Conservation (phyloP, 2,113 vertebrate species). For the Neotoma lepida region DNA sequence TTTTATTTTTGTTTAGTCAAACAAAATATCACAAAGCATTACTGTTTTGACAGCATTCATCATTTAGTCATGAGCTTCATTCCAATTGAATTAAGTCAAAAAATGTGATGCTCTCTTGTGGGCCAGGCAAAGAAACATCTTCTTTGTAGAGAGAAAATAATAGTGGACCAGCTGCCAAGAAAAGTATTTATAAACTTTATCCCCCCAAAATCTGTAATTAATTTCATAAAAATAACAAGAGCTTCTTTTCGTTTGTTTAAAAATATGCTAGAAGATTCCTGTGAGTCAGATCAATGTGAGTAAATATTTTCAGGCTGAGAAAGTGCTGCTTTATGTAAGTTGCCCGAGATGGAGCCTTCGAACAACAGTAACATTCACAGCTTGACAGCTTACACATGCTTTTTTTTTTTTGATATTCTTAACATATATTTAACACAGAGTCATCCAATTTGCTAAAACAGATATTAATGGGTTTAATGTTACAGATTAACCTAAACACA, state of each 20-base stretch:
- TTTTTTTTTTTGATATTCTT: not conserved
- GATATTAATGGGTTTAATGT: too few species aligned
- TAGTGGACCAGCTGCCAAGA: conserved; percentile 9
- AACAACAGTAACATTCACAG: not conserved
- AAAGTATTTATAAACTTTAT: conserved; percentile 6
- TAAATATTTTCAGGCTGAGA: conserved; percentile 41
- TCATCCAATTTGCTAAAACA: too few species aligned
- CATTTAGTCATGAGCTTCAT: not conserved
- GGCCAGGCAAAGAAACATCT: not conserved
- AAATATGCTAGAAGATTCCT: conserved; percentile 24
- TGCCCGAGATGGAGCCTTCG: not conserved
- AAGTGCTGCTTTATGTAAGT: not conserved
- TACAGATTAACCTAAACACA: too few species aligned
- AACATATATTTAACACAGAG: too few species aligned
- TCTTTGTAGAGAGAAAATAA: conserved; percentile 17
- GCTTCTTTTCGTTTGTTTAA: not conserved
- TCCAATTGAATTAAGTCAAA: conserved; percentile 15
- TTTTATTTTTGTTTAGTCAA: too few species aligned
- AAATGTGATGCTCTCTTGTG: not conserved
- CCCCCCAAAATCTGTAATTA: not conserved
- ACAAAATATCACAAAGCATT: conserved; percentile 39
- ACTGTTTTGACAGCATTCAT: not conserved
- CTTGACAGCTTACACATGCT: not conserved
- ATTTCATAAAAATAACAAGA: conserved; percentile 34
- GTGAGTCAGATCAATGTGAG: conserved; percentile 1